Conservation (phyloP, 2,797 vertebrate genomes). For the Sebastes nivosus region DNA sequence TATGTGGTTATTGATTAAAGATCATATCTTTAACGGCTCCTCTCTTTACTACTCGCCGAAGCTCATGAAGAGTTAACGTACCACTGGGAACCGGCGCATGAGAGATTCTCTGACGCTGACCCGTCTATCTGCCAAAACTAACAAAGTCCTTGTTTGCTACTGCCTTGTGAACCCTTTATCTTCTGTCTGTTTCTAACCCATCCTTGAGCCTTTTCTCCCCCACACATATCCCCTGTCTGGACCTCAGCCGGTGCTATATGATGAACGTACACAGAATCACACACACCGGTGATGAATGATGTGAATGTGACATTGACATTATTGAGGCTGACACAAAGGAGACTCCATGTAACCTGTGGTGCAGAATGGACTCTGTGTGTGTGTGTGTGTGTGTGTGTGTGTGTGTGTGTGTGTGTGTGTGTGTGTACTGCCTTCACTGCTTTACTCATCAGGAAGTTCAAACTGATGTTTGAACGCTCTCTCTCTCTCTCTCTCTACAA, state of each 20-base stretch:
- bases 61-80: slow-evolving; percentile 11
- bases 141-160: slow-evolving; percentile 57
- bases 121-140: slow-evolving; percentile 64
- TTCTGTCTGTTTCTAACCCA: slow-evolving; percentile 30
- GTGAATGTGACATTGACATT: slow-evolving; percentile 51
- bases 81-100: slow-evolving; percentile 34
- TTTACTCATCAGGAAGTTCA: slow-evolving; percentile 11
- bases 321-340: slow-evolving; percentile 12
- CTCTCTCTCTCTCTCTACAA: not conserved
- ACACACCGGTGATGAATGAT: slow-evolving; percentile 47
- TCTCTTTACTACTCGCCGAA: not conserved
- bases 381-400: not conserved
- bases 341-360: not conserved
- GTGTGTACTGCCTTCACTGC: not conserved
- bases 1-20: not conserved
- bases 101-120: slow-evolving; percentile 30
- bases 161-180: slow-evolving; percentile 45
- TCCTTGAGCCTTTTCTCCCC: slow-evolving; percentile 27
- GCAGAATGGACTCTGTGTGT: not conserved
- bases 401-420: not conserved
- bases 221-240: slow-evolving; percentile 32
- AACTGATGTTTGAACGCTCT: not conserved
- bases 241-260: slow-evolving; percentile 32
- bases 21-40: not conserved
- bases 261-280: slow-evolving; percentile 45